Evolutionary conservation across 2,797 vertebrate species (phyloP).

Genomic region (Peromyscus eremicus): DNA sequence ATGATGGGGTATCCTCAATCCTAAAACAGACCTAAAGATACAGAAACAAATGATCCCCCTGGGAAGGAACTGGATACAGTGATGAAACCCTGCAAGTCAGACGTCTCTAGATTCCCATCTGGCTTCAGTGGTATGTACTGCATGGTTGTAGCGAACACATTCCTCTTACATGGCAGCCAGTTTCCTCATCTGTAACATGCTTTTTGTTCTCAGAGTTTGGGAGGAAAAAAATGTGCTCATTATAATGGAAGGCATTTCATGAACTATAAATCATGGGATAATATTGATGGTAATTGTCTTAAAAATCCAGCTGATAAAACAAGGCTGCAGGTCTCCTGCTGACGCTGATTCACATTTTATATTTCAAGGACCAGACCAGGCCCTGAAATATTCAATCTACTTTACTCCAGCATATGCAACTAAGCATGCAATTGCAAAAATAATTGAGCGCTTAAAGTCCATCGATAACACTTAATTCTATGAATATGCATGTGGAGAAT

Average conservation of each 20-base stretch:
- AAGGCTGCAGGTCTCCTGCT: constrained; percentile 38
- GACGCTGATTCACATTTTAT: constrained; percentile 50
- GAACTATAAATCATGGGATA: constrained; percentile 69
- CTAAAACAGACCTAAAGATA: neutral
- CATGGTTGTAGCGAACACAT: neutral
- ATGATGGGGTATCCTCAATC: neutral
- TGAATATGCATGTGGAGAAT: constrained; percentile 80
- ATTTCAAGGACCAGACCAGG: constrained; percentile 70
- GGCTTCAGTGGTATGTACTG: neutral
- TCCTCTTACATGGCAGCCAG: neutral
- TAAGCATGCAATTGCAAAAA: constrained; percentile 75
- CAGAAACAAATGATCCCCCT: neutral
- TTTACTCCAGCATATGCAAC: constrained; percentile 65
- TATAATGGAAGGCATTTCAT: constrained; percentile 55
- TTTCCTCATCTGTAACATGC: constrained; percentile 57
- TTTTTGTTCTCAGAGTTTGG: constrained; percentile 46
- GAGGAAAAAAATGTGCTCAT: constrained; percentile 8
- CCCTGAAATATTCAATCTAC: constrained; percentile 51
- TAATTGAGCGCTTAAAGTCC: constrained; percentile 77
- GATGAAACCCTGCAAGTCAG: neutral
- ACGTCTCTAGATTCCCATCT: constrained; percentile 22
- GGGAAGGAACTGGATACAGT: neutral
- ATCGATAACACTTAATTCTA: constrained; percentile 80
- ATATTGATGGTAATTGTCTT: constrained; percentile 71
- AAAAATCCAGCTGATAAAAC: constrained; percentile 63